Conservation (phyloP, 53 echinoderm and acorn worm genomes). For the Zoroaster sp. region DNA sequence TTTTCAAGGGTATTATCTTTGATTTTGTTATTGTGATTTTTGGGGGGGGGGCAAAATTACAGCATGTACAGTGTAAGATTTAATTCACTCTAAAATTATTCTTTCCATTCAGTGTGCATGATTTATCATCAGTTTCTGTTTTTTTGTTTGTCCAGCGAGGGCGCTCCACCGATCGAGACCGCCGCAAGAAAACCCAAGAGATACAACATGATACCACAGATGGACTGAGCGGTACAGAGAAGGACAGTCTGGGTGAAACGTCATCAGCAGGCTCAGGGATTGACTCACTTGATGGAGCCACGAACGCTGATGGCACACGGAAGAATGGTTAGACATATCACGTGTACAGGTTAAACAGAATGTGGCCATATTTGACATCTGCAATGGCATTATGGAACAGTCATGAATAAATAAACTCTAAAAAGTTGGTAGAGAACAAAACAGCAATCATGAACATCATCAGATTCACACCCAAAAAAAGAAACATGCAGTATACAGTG, state of each 20-base stretch:
- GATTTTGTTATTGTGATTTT: too few species aligned
- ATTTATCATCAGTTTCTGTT: background rate
- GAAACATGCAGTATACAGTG: too few species aligned
- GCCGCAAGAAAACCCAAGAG: constrained; percentile 63
- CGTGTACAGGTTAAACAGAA: too few species aligned
- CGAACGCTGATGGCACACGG: background rate
- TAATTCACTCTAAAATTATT: too few species aligned
- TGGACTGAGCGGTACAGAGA: constrained; percentile 43
- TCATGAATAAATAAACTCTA: too few species aligned
- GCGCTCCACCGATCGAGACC: constrained; percentile 54
- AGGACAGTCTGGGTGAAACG: constrained; percentile 83
- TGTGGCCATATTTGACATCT: too few species aligned
- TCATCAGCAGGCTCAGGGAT: constrained; percentile 89
- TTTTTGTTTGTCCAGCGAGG: constrained; percentile 22
- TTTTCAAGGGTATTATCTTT: background rate
- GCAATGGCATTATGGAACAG: too few species aligned
- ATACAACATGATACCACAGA: constrained; percentile 9
- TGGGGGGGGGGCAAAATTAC: background rate
- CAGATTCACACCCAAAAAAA: too few species aligned
- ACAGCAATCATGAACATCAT: too few species aligned
- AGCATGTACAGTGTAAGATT: too few species aligned
- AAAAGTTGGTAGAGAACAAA: too few species aligned
- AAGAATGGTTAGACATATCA: background rate
- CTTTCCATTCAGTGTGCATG: background rate
- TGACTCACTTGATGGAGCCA: constrained; percentile 80